Percentiles rank a stretch among this genome's conserved stretches.
phyloP scores from a whole-genome alignment of 2,113 vertebrate species.

The Chauna torquata region DNA sequence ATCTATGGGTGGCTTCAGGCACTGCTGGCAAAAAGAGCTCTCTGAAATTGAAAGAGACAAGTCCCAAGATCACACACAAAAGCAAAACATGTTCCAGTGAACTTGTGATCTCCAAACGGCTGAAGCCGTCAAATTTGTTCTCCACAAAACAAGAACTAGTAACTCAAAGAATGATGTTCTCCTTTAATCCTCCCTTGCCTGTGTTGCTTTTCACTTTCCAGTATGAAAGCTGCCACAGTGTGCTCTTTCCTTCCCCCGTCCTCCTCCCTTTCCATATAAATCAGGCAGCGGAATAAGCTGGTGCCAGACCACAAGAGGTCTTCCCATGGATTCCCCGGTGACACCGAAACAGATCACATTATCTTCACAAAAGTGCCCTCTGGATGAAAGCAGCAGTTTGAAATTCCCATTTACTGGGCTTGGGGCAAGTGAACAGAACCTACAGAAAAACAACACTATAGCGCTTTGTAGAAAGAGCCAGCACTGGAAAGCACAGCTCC shows the following conservation, averaged over 20 bases:
- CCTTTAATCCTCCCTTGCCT: conserved; percentile 28
- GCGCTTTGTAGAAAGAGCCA: background rate
- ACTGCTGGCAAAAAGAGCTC: background rate
- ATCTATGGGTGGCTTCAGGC: conserved; percentile 27
- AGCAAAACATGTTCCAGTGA: conserved; percentile 41
- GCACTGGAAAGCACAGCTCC: background rate
- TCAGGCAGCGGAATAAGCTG: background rate
- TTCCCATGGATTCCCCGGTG: background rate
- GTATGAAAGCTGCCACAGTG: background rate
- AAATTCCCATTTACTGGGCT: background rate
- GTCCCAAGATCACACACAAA: conserved; percentile 41
- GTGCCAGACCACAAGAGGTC: background rate
- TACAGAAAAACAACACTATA: background rate
- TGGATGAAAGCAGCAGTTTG: background rate
- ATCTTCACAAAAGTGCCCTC: background rate
- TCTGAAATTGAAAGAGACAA: conserved; percentile 47
- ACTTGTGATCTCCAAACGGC: conserved; percentile 39
- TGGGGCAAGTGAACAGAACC: background rate
- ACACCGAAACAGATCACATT: background rate
- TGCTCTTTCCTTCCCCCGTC: background rate
- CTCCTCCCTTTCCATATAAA: background rate
- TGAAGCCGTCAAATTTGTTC: conserved; percentile 31
- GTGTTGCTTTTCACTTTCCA: background rate
- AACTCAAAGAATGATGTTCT: background rate
- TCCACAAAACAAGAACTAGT: conserved; percentile 36